phyloP scores from a whole-genome alignment of 2,113 vertebrate genomes.

The Gadus macrocephalus region DNA sequence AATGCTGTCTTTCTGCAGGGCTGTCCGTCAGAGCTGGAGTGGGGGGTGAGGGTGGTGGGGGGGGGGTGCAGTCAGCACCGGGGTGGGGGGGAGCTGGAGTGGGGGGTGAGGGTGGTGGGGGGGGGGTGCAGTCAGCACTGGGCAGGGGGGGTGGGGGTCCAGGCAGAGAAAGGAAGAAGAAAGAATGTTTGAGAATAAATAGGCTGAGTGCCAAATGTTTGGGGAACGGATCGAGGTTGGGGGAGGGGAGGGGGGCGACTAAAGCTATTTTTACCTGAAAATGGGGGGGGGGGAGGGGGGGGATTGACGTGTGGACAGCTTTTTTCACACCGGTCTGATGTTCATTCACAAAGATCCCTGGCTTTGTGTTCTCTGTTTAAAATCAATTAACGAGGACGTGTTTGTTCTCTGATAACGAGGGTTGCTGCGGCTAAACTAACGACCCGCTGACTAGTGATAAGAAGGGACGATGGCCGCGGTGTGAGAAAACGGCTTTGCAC shows the following conservation, averaged over 20 bases:
- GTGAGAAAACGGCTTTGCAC: not conserved
- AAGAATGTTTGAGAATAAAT: conserved; percentile 60
- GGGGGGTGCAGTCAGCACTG: no score
- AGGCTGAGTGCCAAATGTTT: conserved; percentile 43
- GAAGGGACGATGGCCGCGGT: not conserved
- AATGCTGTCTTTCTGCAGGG: conserved; percentile 76
- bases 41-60: conserved; percentile 12
- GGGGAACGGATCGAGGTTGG: conserved; percentile 1
- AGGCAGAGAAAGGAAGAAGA: conserved; percentile 51
- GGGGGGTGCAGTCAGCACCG: conserved; percentile 35
- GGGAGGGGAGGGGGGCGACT: conserved; percentile 39
- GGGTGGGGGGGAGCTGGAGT: not conserved
- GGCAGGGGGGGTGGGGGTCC: conserved; percentile 27
- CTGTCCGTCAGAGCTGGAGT: conserved; percentile 61
- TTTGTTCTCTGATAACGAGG: conserved; percentile 11
- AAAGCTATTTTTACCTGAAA: conserved; percentile 58
- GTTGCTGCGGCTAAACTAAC: not conserved
- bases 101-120: no score
- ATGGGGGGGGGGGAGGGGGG: not conserved
- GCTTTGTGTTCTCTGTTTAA: conserved; percentile 34
- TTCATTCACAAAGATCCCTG: conserved; percentile 45
- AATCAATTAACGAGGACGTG: not conserved
- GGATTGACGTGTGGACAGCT: conserved; percentile 32
- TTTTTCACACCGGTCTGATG: not conserved
- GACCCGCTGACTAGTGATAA: not conserved